Evolutionary conservation across 2,113 vertebrate species (phyloP), one percentile per base, ranked within the genome.

Genomic region (Proterorhinus semilunaris): DNA sequence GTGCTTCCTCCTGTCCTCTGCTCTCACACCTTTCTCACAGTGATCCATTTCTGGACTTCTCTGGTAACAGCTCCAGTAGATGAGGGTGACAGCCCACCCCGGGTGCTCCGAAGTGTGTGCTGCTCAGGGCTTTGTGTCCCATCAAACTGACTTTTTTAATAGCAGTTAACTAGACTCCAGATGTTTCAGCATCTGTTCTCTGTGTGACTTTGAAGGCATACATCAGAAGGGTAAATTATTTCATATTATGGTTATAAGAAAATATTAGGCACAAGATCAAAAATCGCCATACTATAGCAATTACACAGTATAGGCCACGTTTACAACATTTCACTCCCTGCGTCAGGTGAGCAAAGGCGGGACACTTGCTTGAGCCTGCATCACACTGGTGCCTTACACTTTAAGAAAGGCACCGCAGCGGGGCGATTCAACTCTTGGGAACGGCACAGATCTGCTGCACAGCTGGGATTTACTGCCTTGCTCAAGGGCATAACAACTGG

Each of bases 111-210:
- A 64, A 74, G 74, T 68, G 78, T 61, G 82, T 0, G 80, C 81
- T 71, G 85, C 78, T 52, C 72, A 82, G 80, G 77, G 88, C 84
- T 86, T 87, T 83, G 76, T 74, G 76, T 90, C 83, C 88, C 84
- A 88, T 89, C 90, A 89, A 85, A 84, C 86, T 84, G 75, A 85
- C 74, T 88, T 83, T 87, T 88, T 88, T 80, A 89, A 91, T 91
- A 87, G 88, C 86, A 66, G 79, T 79, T 90, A 87, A 91, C 82
- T 85, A 87, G 77, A 78, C 83, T 89, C 90, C 90, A 90, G 90
- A 91, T 90, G 90, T 91, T 89, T 82, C 71, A 83, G 85, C 90
- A 90, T 90, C 86, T 91, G 90, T 83, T 90, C 82, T 83, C 78
- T 83, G 77, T 62, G 83, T 72, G 83, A 88, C 90, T 91, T 91